Conservation (phyloP, 2,888 invertebrate species). For the Arrhopalites spinosus region DNA sequence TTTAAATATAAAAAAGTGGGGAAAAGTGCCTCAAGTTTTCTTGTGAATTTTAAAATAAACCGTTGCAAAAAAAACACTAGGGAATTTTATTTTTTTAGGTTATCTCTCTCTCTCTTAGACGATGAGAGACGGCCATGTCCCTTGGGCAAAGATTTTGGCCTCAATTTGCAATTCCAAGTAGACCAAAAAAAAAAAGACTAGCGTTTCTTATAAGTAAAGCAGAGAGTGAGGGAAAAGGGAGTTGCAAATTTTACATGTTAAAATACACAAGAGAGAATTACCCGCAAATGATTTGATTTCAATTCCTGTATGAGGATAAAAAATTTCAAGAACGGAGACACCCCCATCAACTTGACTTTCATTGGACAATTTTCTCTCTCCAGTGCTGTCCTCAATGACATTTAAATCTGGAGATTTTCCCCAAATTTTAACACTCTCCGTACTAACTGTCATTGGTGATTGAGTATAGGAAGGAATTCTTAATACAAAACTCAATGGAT, state of each 20-base stretch:
- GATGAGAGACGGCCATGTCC: no score
- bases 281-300: conserved; percentile 17
- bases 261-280: not conserved
- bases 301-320: not conserved
- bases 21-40: not conserved
- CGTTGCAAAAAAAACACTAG: not conserved
- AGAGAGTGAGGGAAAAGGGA: no score
- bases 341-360: not conserved
- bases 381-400: not conserved
- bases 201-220: no score
- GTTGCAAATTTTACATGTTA: not conserved
- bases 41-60: no score
- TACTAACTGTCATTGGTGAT: not conserved
- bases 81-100: not conserved
- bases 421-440: not conserved
- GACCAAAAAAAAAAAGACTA: no score
- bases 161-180: no score
- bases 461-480: not conserved
- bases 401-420: not conserved
- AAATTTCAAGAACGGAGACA: conserved; percentile 1
- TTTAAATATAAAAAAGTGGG: no score
- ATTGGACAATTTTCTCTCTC: not conserved
- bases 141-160: no score
- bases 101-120: not conserved
- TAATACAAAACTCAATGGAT: not conserved